A percentile compares a stretch with the other conserved stretches of the same genome.
Evolutionary conservation across 2,888 invertebrate species (phyloP).

Genomic region (Drosophila pseudotakahashii): DNA sequence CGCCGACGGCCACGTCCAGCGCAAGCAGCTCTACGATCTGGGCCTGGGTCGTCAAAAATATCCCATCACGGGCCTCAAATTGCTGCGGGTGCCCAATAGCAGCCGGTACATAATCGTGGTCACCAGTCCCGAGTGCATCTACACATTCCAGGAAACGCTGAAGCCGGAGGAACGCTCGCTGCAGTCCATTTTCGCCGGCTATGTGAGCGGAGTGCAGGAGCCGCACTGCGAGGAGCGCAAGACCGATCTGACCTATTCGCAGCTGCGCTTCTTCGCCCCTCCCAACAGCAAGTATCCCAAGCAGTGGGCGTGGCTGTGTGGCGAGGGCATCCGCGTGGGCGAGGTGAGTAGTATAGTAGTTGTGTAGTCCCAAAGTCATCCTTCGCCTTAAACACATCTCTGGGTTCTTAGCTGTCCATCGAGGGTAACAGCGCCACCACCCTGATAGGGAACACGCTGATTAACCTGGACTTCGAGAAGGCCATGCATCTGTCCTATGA

Average conservation of each 20-base stretch:
- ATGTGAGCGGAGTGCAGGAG: constrained; percentile 69
- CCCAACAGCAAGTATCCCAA: constrained; percentile 89
- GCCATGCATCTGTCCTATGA: constrained; percentile 74
- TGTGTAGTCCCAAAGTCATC: too few relatives aligned
- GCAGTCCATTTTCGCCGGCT: constrained; percentile 76
- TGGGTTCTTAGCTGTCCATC: constrained; percentile 46
- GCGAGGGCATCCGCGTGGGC: constrained; percentile 92
- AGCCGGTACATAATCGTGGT: constrained; percentile 93
- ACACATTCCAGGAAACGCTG: constrained; percentile 93
- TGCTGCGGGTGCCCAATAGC: constrained; percentile 89
- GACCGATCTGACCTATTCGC: constrained; percentile 90
- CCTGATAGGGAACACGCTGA: constrained; percentile 64
- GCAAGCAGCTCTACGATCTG: constrained; percentile 95
- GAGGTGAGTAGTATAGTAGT: constrained; percentile 85
- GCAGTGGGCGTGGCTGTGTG: constrained; percentile 94
- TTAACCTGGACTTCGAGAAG: constrained; percentile 70
- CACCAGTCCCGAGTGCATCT: constrained; percentile 92
- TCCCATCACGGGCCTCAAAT: constrained; percentile 94
- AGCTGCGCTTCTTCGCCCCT: constrained; percentile 90
- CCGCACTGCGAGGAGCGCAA: constrained; percentile 89
- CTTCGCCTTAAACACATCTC: rapidly evolving
- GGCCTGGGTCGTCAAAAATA: constrained; percentile 90
- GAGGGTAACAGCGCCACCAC: constrained; percentile 48
- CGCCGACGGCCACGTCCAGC: constrained; percentile 90
- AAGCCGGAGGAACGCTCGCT: constrained; percentile 90